Base-by-base conservation (phyloP, 2,113 vertebrate species). In the Tyrannus savana region DNA sequence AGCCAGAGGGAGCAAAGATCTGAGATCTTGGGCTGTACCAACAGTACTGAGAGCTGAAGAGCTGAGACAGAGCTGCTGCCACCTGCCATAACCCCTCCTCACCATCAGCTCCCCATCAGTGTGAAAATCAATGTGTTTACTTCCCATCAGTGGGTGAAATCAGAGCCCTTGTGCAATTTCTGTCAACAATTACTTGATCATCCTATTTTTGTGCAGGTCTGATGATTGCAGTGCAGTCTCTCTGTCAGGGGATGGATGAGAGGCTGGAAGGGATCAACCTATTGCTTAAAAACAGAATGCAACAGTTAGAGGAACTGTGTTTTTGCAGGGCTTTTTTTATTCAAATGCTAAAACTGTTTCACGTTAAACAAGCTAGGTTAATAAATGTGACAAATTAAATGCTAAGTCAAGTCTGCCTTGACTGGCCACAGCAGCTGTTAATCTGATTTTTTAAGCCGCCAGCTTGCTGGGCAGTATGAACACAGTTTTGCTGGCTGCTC, bases 401-500 rank as follows among this genome's bases (percentile, higher is more conserved):
- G 89, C 87, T 19, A 78, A 91, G 50, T n/a, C 77, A 89, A 76
- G 79, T 52, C 93, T 62, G 59, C 67, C 55, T 79, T 22, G 35
- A 87, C 47, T 59, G 0, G 0, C 55, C 62, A 78, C 67, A 88
- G 90, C 93, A 93, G 93, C 93, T 91, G 78, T 83, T 86, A 69
- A 37, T 89, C 63, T 80, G 75, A 80, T 77, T 96, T 96, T 78
- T 84, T 73, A 82, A 90, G 93, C 47, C 83, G 72, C 92, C 88
- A 78, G 88, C 90, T 75, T 92, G 80, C 93, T 12, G 88, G 95
- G 76, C 93, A 84, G 63, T 24, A 81, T 1, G 64, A 90, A 58
- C 60, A 41, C 89, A 79, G 50, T 94, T 94, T 84, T 92, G 86
- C 84, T 92, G 93, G 84, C 69, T 93, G 93, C 78, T 87, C 16